phyloP scores from a whole-genome alignment of 2,888 invertebrate species.

The Willowsia nigromaculata region DNA sequence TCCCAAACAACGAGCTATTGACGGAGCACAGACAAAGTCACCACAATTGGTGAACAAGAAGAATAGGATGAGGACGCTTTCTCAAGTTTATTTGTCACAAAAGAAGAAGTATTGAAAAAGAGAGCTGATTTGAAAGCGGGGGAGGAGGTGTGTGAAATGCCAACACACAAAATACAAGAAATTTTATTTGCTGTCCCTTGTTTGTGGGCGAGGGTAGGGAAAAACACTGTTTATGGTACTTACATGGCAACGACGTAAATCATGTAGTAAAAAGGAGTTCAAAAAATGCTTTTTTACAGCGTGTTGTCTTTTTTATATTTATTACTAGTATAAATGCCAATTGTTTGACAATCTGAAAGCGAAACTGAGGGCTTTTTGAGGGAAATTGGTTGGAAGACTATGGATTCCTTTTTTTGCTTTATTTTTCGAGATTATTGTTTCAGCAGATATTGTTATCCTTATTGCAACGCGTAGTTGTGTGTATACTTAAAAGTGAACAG shows the following conservation, averaged over 20 bases:
- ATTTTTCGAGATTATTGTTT: not conserved
- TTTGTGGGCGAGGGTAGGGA: not conserved
- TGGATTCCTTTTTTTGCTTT: not conserved
- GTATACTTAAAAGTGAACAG: no score
- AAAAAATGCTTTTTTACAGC: no score
- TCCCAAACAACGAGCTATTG: conserved; percentile 40
- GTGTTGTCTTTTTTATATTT: no score
- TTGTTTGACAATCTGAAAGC: no score
- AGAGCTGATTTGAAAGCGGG: conserved; percentile 1
- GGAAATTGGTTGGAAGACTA: not conserved
- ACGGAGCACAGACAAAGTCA: not conserved
- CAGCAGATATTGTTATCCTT: not conserved
- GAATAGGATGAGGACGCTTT: not conserved
- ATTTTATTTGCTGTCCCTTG: not conserved
- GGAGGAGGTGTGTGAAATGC: no score
- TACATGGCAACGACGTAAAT: no score
- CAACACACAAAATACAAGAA: not conserved
- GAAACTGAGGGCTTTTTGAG: not conserved
- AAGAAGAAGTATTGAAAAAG: not conserved
- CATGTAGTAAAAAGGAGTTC: no score
- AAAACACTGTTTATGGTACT: not conserved
- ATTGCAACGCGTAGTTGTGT: no score
- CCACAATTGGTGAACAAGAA: conserved; percentile 31
- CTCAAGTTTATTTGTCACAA: conserved; percentile 34
- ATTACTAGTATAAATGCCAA: no score